Evolutionary conservation across 2,797 vertebrate genomes (phyloP), one percentile per base, ranked within the genome.

Genomic region (Petrocephalus sullivani): DNA sequence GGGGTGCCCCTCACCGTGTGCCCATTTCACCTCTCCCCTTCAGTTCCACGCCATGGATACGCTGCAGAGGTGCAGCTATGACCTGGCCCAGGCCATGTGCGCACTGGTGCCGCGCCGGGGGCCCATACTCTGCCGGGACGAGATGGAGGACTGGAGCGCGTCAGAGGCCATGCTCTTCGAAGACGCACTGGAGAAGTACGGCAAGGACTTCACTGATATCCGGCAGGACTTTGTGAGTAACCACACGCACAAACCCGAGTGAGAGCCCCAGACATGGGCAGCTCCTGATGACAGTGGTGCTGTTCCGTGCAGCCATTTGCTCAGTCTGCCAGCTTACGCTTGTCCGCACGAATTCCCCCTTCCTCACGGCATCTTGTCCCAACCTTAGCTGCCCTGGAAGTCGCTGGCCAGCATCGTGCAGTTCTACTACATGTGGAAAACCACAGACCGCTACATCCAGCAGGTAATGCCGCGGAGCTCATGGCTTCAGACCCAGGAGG

Each of bases 341-440:
- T 19, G 5, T 9, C 7, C n/a, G 3, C 58, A 9, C 58, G 60
- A 61, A 23, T 23, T 23, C 60, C 21, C 23, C 60, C 8, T 28
- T 28, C 60, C 60, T 23, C 61, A 67, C 12, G 9, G 61, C 61
- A 33, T 28, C 61, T 67, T 67, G 23, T 67, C 41, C 71, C 23
- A 53, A 41, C 21, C 16, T 0, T 89, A 97, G 96, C 93, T 97
- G 58, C 96, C 96, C 19, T 97, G 96, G 96, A 97, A 97, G 88
- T 97, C 96, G 0, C 91, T 97, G 71, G 96, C 96, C 90, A 97
- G 96, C 86, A 96, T 97, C 12, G 96, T 97, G 84, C 96, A 97
- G 90, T 97, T 97, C 90, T 97, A 97, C 88, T 97, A 97, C 92
- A 97, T 97, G 96, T 97, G 96, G 96, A 97, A 97, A 91, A 97